These are phyloP conservation scores for Ameiurus melas DNA, from an alignment of 2,113 vertebrate genomes.

Conservation along the genomic window DNA sequence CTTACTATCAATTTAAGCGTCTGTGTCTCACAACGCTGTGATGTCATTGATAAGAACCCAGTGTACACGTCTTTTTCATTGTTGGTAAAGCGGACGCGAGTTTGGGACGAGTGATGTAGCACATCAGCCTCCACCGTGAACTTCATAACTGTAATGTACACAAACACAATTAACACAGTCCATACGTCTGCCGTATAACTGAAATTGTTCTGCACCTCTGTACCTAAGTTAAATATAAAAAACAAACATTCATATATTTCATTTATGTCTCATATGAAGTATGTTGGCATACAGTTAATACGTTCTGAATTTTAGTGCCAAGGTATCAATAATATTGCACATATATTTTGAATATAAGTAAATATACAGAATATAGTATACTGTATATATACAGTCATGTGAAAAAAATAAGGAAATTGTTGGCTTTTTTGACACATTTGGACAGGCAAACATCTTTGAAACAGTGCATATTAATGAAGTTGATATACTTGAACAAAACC, in stretches of 20 bases:
- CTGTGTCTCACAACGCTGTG: conserved; percentile 67
- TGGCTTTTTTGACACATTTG: too few species aligned
- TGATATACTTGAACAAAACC: too few species aligned
- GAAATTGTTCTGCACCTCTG: background rate
- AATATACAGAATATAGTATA: background rate
- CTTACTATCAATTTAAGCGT: conserved; percentile 81
- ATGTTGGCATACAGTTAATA: background rate
- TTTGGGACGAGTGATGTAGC: conserved; percentile 63
- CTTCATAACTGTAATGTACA: conserved; percentile 71
- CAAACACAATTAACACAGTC: background rate
- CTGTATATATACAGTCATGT: too few species aligned
- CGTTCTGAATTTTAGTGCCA: background rate
- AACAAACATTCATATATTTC: background rate
- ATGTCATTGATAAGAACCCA: conserved; percentile 71
- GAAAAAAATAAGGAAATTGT: too few species aligned
- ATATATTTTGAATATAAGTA: too few species aligned
- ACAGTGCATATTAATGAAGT: too few species aligned
- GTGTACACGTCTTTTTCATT: conserved; percentile 63
- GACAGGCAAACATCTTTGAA: too few species aligned
- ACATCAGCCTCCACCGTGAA: conserved; percentile 80
- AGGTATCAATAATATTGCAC: too few species aligned
- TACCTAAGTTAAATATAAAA: background rate
- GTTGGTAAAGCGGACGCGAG: conserved; percentile 77
- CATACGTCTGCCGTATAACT: background rate
- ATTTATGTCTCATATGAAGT: background rate